Conservation (phyloP, 92 coral and sea anemone genomes). For the Blastomussa wellsi region DNA sequence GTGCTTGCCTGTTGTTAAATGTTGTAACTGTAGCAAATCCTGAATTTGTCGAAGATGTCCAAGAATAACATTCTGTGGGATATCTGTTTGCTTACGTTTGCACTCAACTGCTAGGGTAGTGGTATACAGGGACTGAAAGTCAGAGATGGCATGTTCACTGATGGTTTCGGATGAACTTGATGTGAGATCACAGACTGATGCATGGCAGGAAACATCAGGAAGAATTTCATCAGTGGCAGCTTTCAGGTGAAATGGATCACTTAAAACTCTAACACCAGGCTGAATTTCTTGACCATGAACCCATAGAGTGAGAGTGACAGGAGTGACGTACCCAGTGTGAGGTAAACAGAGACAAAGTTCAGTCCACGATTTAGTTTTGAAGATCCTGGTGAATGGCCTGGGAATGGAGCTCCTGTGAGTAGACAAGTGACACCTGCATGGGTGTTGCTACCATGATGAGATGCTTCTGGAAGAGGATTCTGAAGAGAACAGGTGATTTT, state of each 20-base stretch:
- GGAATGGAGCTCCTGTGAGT: background rate
- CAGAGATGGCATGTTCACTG: conserved; percentile 1
- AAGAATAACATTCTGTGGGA: conserved; percentile 15
- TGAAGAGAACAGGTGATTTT: conserved; percentile 13
- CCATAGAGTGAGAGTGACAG: conserved; percentile 1
- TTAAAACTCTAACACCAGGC: conserved; percentile 6
- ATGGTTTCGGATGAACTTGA: background rate
- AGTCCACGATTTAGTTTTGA: conserved; percentile 6
- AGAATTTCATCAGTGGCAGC: background rate
- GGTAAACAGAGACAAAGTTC: conserved; percentile 6
- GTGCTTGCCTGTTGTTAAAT: conserved; percentile 35
- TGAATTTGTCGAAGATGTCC: conserved; percentile 20
- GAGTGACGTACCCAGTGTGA: background rate
- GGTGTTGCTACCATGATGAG: background rate
- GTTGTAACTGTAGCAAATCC: conserved; percentile 49
- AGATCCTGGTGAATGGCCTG: background rate
- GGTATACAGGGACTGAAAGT: background rate
- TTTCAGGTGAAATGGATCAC: background rate
- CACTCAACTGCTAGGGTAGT: conserved; percentile 27
- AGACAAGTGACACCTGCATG: conserved; percentile 10
- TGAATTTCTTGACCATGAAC: conserved; percentile 8
- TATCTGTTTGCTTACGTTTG: conserved; percentile 8
- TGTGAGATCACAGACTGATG: background rate
- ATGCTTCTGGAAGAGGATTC: background rate
- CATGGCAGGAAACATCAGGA: conserved; percentile 3